Evolutionary conservation across 2,797 vertebrate species (phyloP).

Genomic region (Todus mexicanus): DNA sequence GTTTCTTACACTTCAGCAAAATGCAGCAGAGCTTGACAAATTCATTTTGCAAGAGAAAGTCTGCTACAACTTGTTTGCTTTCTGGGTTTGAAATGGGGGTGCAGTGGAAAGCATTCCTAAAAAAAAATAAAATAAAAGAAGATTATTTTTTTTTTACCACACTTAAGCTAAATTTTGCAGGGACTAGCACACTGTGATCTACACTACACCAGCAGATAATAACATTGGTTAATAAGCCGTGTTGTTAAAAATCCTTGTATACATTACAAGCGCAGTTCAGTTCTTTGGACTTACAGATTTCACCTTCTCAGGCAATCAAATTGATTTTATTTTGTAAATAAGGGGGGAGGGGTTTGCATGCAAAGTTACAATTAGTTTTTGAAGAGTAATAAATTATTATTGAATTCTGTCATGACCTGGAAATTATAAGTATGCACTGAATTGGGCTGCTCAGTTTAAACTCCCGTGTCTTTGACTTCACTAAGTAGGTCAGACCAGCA

Average conservation of each 20-base stretch:
- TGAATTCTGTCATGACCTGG: neutral
- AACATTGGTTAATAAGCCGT: accelerated
- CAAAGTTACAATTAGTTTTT: neutral
- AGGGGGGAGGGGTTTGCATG: neutral
- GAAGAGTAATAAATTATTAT: neutral
- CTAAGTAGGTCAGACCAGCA: conserved; percentile 30
- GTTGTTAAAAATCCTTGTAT: neutral
- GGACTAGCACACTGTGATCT: neutral
- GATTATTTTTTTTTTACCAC: neutral
- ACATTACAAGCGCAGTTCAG: neutral
- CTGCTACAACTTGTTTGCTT: conserved; percentile 25
- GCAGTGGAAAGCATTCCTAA: neutral
- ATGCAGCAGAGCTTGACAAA: conserved; percentile 44
- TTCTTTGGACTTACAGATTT: neutral
- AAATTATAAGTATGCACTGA: neutral
- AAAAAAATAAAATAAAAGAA: neutral
- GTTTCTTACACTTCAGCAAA: conserved; percentile 43
- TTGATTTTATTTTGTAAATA: neutral
- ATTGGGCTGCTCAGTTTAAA: neutral
- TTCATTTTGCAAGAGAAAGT: conserved; percentile 15
- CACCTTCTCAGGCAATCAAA: neutral
- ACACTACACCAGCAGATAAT: neutral
- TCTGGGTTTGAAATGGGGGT: neutral
- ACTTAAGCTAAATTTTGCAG: neutral
- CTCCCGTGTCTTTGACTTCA: neutral